Percentiles rank a stretch among this genome's conserved stretches.
Evolutionary conservation across 2,797 vertebrate genomes (phyloP).

Genomic region (Mionectes olivaceus): DNA sequence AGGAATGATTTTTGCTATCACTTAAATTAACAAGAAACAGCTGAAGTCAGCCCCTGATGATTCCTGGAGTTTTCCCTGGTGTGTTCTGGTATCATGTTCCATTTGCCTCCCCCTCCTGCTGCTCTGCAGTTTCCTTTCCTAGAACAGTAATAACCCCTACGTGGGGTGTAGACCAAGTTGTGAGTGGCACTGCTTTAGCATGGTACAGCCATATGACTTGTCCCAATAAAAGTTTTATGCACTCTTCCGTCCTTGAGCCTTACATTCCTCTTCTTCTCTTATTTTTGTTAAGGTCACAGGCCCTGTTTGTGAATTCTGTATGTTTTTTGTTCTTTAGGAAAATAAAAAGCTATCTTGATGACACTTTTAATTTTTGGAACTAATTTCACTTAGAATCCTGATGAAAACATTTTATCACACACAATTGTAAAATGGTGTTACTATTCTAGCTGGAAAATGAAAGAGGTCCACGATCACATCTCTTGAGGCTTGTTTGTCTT

Average conservation of each 20-base stretch:
- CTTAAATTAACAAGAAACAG: not conserved
- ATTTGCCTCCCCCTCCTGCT: not conserved
- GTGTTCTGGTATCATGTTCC: not conserved
- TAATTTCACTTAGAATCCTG: not conserved
- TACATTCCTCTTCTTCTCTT: not conserved
- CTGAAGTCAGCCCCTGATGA: not conserved
- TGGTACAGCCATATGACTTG: not conserved
- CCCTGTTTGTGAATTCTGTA: not conserved
- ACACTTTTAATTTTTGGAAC: not conserved
- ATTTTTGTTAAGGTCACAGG: not conserved
- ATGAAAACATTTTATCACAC: not conserved
- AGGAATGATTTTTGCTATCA: not conserved
- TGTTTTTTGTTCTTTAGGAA: not conserved
- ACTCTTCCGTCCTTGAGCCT: rapidly evolving
- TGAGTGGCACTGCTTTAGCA: not conserved
- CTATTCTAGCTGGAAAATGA: not conserved
- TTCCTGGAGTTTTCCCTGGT: not conserved
- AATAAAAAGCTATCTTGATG: not conserved
- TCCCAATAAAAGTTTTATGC: not conserved
- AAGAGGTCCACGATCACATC: not conserved
- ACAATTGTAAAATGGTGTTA: not conserved
- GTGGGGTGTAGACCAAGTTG: not conserved
- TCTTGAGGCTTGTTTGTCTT: not conserved
- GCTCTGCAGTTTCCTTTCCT: not conserved
- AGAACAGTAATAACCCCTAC: not conserved